These are phyloP conservation scores for Vidua macroura DNA, from an alignment of 2,113 vertebrate genomes.

Conservation along the genomic window DNA sequence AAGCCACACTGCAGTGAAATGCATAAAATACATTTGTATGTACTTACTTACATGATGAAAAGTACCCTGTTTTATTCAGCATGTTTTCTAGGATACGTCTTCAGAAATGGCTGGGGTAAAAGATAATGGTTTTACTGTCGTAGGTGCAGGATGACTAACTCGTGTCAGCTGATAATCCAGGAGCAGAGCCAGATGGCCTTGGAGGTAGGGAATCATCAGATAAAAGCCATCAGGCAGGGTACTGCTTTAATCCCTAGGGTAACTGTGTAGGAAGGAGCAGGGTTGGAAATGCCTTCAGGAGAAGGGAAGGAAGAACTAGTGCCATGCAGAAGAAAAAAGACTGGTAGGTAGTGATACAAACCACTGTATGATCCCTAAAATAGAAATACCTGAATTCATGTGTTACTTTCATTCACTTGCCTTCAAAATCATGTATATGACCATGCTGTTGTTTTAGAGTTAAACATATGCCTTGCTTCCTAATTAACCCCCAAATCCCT, in stretches of 20 bases:
- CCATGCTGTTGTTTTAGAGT: neutral
- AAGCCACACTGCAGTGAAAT: neutral
- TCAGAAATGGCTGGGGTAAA: neutral
- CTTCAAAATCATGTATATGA: neutral
- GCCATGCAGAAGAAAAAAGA: neutral
- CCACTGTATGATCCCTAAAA: neutral
- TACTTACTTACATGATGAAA: neutral
- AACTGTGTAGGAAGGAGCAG: neutral
- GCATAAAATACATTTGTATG: neutral
- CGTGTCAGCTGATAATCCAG: neutral
- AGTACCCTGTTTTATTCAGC: neutral
- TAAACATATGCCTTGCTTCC: neutral
- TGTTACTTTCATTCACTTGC: neutral
- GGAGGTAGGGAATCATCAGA: slow-evolving; percentile 17
- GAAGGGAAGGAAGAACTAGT: neutral
- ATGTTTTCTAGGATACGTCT: neutral
- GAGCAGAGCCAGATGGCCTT: slow-evolving; percentile 20
- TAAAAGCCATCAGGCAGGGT: slow-evolving; percentile 11
- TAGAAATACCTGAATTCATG: neutral
- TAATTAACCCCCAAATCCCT: neutral
- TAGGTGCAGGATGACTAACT: slow-evolving; percentile 10
- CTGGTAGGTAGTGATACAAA: neutral
- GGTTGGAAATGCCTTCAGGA: neutral
- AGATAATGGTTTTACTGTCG: neutral
- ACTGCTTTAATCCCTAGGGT: neutral